phyloP scores from a whole-genome alignment of 2,888 invertebrate genomes.

The Heliconius erato region DNA sequence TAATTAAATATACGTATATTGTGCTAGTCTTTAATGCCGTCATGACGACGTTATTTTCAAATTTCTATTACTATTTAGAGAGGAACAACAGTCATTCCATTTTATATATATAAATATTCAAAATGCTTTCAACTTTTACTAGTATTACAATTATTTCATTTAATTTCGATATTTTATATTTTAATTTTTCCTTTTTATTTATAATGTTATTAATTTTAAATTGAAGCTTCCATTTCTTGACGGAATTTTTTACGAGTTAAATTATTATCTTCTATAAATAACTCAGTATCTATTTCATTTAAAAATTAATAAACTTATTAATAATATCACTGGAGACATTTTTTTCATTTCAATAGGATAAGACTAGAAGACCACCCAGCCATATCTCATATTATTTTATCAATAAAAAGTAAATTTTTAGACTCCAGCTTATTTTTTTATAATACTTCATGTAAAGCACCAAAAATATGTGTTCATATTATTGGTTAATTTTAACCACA shows the following conservation, averaged over 20 bases:
- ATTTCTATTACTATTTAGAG: neutral
- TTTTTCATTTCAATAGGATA: neutral
- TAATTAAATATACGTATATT: neutral
- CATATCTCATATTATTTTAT: neutral
- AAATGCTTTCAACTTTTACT: neutral
- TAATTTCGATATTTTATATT: neutral
- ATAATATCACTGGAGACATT: slow-evolving; percentile 19
- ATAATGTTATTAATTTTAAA: neutral
- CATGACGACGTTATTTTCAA: neutral
- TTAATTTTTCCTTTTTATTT: neutral
- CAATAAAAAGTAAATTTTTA: neutral
- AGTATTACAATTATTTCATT: neutral
- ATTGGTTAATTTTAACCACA: neutral
- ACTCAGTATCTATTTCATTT: neutral
- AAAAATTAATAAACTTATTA: neutral
- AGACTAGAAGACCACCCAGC: slow-evolving; percentile 20
- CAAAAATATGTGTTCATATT: neutral
- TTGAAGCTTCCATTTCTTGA: neutral
- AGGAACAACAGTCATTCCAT: slow-evolving; percentile 10
- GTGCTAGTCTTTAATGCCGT: neutral
- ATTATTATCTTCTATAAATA: slow-evolving; percentile 1
- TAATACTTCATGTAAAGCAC: neutral
- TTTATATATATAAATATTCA: no score
- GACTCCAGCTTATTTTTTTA: neutral
- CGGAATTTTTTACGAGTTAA: neutral